Conservation (phyloP, 1,140 invertebrate genomes). For the Zaprionus nigranus region DNA sequence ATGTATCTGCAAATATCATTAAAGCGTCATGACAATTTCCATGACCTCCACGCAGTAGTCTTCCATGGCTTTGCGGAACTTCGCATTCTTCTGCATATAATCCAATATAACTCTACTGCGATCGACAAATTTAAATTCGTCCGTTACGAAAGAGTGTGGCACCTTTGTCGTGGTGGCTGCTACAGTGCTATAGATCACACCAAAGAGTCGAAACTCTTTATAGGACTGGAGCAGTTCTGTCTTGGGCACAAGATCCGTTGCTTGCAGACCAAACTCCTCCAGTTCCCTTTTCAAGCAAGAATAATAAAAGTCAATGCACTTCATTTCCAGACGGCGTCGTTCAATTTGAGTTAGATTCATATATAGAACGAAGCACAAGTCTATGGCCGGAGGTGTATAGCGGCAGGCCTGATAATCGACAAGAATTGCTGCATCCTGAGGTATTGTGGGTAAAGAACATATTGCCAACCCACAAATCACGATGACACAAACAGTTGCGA, state of each 20-base stretch:
- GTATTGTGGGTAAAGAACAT: constrained; percentile 85
- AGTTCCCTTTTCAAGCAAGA: constrained; percentile 34
- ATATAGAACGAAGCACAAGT: constrained; percentile 84
- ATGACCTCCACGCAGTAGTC: constrained; percentile 64
- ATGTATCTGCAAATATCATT: neutral
- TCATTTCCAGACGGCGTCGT: constrained; percentile 36
- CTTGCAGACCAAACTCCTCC: constrained; percentile 10
- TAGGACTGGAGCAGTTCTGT: constrained; percentile 63
- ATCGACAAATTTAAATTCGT: constrained; percentile 70
- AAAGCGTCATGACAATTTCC: constrained; percentile 42
- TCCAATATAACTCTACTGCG: constrained; percentile 53
- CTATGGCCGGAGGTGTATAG: constrained; percentile 86
- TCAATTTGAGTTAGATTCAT: constrained; percentile 54
- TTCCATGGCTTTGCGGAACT: constrained; percentile 53
- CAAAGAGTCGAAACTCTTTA: constrained; percentile 70
- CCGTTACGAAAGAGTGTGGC: constrained; percentile 53
- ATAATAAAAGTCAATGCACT: constrained; percentile 63
- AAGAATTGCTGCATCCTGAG: constrained; percentile 84
- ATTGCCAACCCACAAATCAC: constrained; percentile 88
- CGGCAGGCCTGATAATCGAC: constrained; percentile 87
- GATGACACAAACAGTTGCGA: constrained; percentile 87
- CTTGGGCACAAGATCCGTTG: constrained; percentile 31
- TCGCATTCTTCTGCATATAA: constrained; percentile 56
- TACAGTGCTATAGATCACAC: constrained; percentile 60
- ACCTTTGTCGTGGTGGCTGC: constrained; percentile 66